Conservation (phyloP, 2,888 invertebrate genomes). For the Petrolisthes manimaculis region DNA sequence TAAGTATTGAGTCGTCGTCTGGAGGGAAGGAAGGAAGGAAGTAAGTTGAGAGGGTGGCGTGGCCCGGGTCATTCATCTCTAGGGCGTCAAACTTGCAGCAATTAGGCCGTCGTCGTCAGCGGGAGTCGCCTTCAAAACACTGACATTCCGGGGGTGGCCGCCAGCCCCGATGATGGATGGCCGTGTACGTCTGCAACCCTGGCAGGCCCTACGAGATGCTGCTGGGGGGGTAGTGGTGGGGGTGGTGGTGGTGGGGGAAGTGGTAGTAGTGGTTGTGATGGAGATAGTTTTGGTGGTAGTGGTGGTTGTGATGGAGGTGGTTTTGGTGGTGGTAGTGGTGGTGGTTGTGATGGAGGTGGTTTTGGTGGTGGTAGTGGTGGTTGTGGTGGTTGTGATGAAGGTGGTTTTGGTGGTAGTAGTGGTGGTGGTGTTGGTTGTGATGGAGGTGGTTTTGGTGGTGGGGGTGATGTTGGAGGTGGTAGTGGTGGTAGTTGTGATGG, state of each 20-base stretch:
- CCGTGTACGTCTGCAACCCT: slow-evolving; percentile 32
- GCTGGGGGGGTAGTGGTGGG: background rate
- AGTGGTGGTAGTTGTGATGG: background rate
- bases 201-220: background rate
- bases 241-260: background rate
- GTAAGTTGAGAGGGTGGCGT: too few species aligned
- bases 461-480: too few species aligned
- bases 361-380: background rate
- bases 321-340: background rate
- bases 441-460: too few species aligned
- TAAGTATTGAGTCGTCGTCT: too few species aligned
- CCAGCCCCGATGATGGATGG: slow-evolving; percentile 42
- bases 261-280: background rate
- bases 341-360: background rate
- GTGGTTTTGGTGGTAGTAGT: too few species aligned
- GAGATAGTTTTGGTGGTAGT: too few species aligned
- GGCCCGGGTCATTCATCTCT: slow-evolving; percentile 45
- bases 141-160: slow-evolving; percentile 44
- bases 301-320: background rate
- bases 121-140: slow-evolving; percentile 51
- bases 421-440: too few species aligned
- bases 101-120: slow-evolving; percentile 36
- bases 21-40: too few species aligned
- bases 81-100: slow-evolving; percentile 53
- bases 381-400: too few species aligned